Evolutionary conservation across 2,888 invertebrate species (phyloP), one percentile per base, ranked within the genome.

Genomic region (Heliconius cydno): DNA sequence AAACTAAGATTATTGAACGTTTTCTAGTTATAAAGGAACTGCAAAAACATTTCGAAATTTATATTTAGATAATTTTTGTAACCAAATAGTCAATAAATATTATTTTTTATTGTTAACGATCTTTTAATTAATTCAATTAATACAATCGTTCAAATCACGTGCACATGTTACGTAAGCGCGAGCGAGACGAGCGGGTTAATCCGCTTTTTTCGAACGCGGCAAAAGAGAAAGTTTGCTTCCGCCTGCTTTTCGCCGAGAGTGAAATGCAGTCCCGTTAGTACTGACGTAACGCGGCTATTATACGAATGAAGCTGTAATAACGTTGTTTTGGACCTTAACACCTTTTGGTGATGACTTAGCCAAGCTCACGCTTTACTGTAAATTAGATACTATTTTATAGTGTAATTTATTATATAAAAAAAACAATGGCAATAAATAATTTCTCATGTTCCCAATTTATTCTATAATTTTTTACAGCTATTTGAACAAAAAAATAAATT

Each of bases 171-270:
- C 83, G 83, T 84, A 85, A 86, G 80, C 79, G 77, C 72, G 78
- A 81, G 83, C 82, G 81, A 78, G 81, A 82, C 81, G 78, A 83
- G 83, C 84, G 80, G 34, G 81, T 82, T 87, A 88, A 89, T 90
- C 89, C 88, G 87, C 86, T 89, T 90, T 89, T 89, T 87, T 84
- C 87, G 84, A 87, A 87, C 88, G 88, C 90, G 88, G 92, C 92
- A 93, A 93, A 94, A 95, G 94, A 94, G 94, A 94, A 94, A 94
- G 94, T 94, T 89, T 85, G 90, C 90, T 94, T 94, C 94, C 94
- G 94, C 94, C 90, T 93, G 91, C 92, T 94, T 94, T 93, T 93
- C 94, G 94, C 92, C 86, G 93, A 94, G 93, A 94, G 94, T 94
- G 94, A 94, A 94, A 94, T 94, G 94, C 89, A 92, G 93, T 94